phyloP scores from a whole-genome alignment of 1,140 invertebrate genomes.

The Eulimnadia texana region DNA sequence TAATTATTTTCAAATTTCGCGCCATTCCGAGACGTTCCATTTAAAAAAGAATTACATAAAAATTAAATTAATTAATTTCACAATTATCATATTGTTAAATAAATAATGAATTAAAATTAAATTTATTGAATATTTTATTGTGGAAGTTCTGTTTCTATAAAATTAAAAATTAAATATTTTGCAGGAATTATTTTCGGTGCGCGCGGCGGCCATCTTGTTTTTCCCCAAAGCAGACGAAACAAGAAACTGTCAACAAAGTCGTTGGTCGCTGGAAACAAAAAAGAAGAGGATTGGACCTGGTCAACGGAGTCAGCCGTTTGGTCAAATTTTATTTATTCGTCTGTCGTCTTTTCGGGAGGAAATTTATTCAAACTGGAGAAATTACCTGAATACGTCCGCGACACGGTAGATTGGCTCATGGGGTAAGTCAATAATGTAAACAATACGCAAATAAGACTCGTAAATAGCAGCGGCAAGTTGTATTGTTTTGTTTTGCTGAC shows the following conservation, averaged over 20 bases:
- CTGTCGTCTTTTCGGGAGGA: too few species aligned
- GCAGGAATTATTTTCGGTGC: neutral
- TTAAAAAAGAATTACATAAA: too few species aligned
- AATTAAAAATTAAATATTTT: neutral
- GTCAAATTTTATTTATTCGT: neutral
- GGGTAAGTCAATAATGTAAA: slow-evolving; percentile 51
- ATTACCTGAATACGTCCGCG: slow-evolving; percentile 95
- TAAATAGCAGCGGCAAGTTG: neutral
- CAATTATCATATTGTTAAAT: too few species aligned
- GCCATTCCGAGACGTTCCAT: too few species aligned
- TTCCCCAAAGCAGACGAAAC: neutral
- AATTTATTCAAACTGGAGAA: slow-evolving; percentile 73
- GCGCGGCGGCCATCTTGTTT: slow-evolving; percentile 6
- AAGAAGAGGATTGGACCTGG: neutral
- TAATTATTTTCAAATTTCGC: too few species aligned
- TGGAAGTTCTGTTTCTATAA: neutral
- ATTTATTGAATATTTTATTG: neutral
- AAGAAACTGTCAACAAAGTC: neutral
- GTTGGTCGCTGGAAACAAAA: neutral
- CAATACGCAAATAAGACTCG: neutral
- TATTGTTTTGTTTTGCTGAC: neutral
- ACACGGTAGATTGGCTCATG: slow-evolving; percentile 99
- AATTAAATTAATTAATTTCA: too few species aligned
- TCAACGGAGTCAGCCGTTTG: neutral
- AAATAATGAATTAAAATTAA: too few species aligned